Base-by-base conservation (phyloP, 2,797 vertebrate genomes). In the Pelodytes ibericus region DNA sequence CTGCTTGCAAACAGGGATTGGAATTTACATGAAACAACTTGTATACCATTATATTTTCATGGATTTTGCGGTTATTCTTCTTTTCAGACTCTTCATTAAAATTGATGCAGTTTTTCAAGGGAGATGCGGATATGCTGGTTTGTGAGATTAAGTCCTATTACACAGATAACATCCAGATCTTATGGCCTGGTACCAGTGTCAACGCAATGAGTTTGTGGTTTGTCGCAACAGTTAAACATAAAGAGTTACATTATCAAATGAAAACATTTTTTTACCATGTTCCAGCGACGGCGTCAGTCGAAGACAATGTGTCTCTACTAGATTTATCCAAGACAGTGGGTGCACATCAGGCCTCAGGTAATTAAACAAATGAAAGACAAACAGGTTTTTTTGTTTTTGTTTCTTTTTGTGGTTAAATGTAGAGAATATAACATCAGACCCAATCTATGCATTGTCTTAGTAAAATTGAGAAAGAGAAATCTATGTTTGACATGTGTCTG, bases 101-200 rank as follows among this genome's bases (percentile, higher is more conserved):
- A 31, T 72, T 93, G 71, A 82, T 81, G 47, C 81, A 22, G 0
- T 84, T 85, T 30, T 1, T 88, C 18, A 69, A 85, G 0, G 82
- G 74, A 9, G 85, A 79, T 0, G 60, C 51, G 1, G 81, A 90
- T 0, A 49, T 81, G 4, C 4, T 93, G 39, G 80, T 89, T 49
- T 95, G 93, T 81, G 87, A 88, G 62, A 74, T 94, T 63, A 87
- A 64, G 2, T 83, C 88, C 36, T 91, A 90, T 84, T 88, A 81
- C 9, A 87, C 89, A 20, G 71, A 73, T 0, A 84, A 87, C 15
- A 87, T 84, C 20, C 81, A 88, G 30, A 75, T 89, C 51, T 74
- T 68, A 51, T 94, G 94, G 93, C 91, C 93, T 0, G 83, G 82
- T 9, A 39, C 75, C 15, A 86, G 72, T 1, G 1, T 4, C 2